Conservation (phyloP, 1,140 invertebrate species). For the Glomeris maerens region DNA sequence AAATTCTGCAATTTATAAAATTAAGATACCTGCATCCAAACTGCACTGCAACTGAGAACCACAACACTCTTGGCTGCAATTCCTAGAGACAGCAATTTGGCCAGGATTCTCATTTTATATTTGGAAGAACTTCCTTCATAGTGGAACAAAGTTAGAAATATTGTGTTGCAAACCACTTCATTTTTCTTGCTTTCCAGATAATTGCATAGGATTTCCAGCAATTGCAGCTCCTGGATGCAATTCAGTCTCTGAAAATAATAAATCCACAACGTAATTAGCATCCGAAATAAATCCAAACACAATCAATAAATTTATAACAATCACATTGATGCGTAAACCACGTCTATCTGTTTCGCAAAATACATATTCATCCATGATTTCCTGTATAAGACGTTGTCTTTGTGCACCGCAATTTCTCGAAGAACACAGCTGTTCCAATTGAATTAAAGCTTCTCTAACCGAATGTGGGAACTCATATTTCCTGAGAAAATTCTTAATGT, state of each 20-base stretch:
- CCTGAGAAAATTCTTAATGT: constrained; percentile 34
- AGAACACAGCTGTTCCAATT: constrained; percentile 30
- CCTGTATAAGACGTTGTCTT: constrained; percentile 47
- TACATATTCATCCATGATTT: constrained; percentile 64
- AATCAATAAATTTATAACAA: not conserved
- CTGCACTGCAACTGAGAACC: constrained; percentile 55
- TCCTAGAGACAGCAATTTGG: constrained; percentile 58
- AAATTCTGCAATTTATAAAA: not conserved
- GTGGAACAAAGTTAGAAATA: constrained; percentile 57
- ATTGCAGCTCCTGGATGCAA: constrained; percentile 54
- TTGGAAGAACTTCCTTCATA: constrained; percentile 45
- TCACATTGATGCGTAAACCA: constrained; percentile 30
- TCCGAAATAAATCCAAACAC: not conserved
- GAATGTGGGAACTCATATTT: constrained; percentile 50
- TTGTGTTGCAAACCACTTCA: constrained; percentile 58
- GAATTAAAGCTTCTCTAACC: constrained; percentile 44
- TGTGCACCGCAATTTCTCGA: not conserved
- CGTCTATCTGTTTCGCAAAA: constrained; percentile 58
- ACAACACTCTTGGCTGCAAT: constrained; percentile 54
- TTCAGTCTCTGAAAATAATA: constrained; percentile 31
- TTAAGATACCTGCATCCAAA: constrained; percentile 50
- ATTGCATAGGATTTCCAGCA: constrained; percentile 57
- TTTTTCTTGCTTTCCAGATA: constrained; percentile 49
- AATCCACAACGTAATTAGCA: not conserved
- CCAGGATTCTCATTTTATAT: constrained; percentile 51